Base-by-base conservation (phyloP, 2,113 vertebrate species). In the Colinus virginianus region DNA sequence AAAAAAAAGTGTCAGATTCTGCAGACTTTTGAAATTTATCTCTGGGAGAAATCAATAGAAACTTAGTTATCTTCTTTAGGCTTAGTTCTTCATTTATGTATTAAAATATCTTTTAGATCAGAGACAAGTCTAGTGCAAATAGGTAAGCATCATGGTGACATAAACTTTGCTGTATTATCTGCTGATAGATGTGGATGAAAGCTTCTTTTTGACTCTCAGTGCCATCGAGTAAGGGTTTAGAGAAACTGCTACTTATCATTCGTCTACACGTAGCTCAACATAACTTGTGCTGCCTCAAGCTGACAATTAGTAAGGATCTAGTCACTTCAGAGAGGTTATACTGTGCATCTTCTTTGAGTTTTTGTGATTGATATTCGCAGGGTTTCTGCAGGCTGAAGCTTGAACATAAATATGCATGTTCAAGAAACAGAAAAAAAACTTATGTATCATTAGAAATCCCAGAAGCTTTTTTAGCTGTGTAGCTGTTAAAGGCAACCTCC, bases 371-470 rank as follows among this genome's bases (percentile, higher is more conserved):
- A 71, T 91, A 92, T 80, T 92, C 85, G 86, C 70, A 20, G 49
- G 34, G 43, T 91, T 94, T 90, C 88, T 97, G 75, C 21, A 91
- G 22, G 66, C 16, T 49, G 76, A 76, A 87, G 59, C 28, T 55
- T 71, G 55, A 93, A 84, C 79, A 88, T 93, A 93, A 95, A 95
- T 96, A 84, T 76, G 89, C 62, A 87, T 88, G 40, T 90, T 87
- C 82, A 90, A 92, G 85, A 88, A 94, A 87, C 13, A 4, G 23
- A 89, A 92, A 63, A 63, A 74, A 94, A 88, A 85, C 75, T 88
- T 94, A 91, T 69, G 76, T 69, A 86, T 78, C 53, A 83, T 36
- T 58, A 55, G 48, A 80, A 97, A 96, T 94, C 67, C 66, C 38
- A 9, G 78, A 94, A 94, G 72, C 21, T 1, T 79, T 96, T 96